These are phyloP conservation scores for Stictonetta naevosa DNA, from an alignment of 2,113 vertebrate genomes.

Conservation along the genomic window DNA sequence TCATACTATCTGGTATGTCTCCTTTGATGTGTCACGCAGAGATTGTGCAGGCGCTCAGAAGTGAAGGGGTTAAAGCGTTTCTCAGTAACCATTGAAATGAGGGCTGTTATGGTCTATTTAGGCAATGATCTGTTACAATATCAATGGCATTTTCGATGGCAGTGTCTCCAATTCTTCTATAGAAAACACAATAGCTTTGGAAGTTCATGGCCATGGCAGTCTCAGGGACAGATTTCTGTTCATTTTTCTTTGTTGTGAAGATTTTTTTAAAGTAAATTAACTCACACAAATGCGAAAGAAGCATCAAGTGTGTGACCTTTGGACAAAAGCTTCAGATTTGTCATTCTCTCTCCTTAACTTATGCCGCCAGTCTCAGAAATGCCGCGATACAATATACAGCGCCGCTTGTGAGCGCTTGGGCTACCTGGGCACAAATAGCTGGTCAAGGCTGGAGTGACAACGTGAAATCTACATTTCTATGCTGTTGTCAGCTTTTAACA, in stretches of 20 bases:
- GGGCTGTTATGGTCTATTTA: constrained; percentile 70
- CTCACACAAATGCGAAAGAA: constrained; percentile 60
- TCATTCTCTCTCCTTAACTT: constrained; percentile 58
- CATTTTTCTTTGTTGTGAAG: constrained; percentile 69
- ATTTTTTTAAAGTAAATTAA: constrained; percentile 62
- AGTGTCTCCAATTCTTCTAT: constrained; percentile 68
- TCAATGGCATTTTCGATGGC: constrained; percentile 67
- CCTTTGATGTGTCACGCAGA: constrained; percentile 63
- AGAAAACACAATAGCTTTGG: constrained; percentile 66
- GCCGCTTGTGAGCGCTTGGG: background rate
- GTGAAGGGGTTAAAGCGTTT: constrained; percentile 62
- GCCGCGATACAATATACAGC: background rate
- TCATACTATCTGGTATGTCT: constrained; percentile 14
- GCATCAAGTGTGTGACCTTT: constrained; percentile 68
- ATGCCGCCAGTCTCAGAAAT: background rate
- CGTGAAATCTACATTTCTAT: constrained; percentile 65
- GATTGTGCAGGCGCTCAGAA: constrained; percentile 45
- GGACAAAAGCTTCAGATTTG: constrained; percentile 66
- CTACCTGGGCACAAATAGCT: constrained; percentile 65
- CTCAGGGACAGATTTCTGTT: constrained; percentile 65
- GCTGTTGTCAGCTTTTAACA: constrained; percentile 57
- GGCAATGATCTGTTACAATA: constrained; percentile 69
- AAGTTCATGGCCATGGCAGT: constrained; percentile 60
- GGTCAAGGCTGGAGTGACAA: constrained; percentile 43
- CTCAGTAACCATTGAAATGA: constrained; percentile 64